Evolutionary conservation across 2,888 invertebrate genomes (phyloP), one percentile per base, ranked within the genome.

Genomic region (Catocala nupta): DNA sequence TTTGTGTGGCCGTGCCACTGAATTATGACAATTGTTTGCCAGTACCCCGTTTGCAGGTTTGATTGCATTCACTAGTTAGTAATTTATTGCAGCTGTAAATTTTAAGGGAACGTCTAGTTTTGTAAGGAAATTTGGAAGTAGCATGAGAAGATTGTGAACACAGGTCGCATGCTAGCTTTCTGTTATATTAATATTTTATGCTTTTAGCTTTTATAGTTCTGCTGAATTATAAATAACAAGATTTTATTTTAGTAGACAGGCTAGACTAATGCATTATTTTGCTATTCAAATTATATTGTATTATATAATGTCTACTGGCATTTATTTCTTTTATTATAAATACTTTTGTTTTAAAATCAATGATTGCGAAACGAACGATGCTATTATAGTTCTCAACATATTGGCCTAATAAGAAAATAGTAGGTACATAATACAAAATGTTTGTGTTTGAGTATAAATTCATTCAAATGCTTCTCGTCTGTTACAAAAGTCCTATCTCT

Each of bases 21-120:
- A 80, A 71, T 81, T 81, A 70, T 72, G 69, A 68, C 70, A 65
- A 77, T 76, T 75, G 70, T 72, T 71, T 72, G 67, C 65, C 55
- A 52, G 39, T n/a, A 8, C 44, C 9, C 42, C 53, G 60, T 44
- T 60, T 51, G 44, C 47, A 55, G 48, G 39, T 63, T 70, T 57
- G 54, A 73, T 73, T 70, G 59, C 52, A 45, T 55, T 59, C 39
- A 55, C 55, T 48, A 52, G 33, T 48, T 48, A 39, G 36, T 33
- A 54, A 55, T 59, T 60, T 73, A 74, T 70, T 68, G 57, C 73
- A 73, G 70, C 71, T 71, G 73, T 75, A 73, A 74, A 71, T 77
- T 50, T 66, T 60, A 49, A 56, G 54, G 61, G 51, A 3, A 51
- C 51, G n/a, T 34, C 36, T 12, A 33, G 49, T 49, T 49, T 49